Evolutionary conservation across 2,797 vertebrate genomes (phyloP).

Genomic region (Sylvilagus floridanus): DNA sequence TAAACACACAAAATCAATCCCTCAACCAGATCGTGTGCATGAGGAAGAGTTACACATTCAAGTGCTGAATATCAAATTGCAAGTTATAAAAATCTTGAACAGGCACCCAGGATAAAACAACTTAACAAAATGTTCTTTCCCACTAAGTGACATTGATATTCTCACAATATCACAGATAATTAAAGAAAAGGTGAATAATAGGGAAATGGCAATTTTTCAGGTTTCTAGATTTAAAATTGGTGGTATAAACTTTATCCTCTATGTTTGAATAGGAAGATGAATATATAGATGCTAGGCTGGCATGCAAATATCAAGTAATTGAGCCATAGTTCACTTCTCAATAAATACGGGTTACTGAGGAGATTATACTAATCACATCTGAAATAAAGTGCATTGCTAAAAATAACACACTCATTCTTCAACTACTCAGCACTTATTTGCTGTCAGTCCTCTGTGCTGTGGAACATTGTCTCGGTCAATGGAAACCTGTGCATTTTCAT

Average conservation of each 20-base stretch:
- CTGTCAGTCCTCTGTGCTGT: background rate
- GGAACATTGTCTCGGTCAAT: background rate
- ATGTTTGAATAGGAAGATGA: too few relatives aligned
- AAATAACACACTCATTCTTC: background rate
- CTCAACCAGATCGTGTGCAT: background rate
- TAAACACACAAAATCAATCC: background rate
- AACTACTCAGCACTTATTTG: background rate
- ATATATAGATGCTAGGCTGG: too few relatives aligned
- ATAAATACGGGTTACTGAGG: too few relatives aligned
- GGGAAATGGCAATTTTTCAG: too few relatives aligned
- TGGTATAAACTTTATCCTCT: too few relatives aligned
- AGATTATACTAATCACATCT: too few relatives aligned
- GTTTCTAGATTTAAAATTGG: too few relatives aligned
- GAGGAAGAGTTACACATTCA: background rate
- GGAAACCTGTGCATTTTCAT: background rate
- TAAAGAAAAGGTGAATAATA: too few relatives aligned
- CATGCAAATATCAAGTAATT: too few relatives aligned
- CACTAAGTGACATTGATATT: background rate
- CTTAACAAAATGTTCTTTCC: background rate
- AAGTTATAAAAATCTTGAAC: background rate
- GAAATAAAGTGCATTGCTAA: too few relatives aligned
- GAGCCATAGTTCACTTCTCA: too few relatives aligned
- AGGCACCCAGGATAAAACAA: background rate
- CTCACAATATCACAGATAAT: background rate
- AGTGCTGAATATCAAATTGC: background rate